Evolutionary conservation across 2,113 vertebrate species (phyloP).

Genomic region (Forbesichthys papilliferus): DNA sequence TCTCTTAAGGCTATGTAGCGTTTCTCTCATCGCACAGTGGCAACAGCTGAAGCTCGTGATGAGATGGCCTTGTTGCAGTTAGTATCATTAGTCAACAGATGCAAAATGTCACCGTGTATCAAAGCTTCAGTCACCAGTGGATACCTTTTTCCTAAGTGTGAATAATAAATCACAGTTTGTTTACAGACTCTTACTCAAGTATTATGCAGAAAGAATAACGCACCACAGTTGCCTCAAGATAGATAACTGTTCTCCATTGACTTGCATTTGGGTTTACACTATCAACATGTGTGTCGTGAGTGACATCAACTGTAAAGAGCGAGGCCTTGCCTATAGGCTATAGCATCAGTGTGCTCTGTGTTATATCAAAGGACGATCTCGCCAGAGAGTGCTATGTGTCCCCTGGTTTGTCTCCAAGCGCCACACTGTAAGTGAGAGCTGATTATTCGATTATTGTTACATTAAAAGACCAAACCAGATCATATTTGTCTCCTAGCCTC

Average conservation of each 20-base stretch:
- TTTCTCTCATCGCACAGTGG: slow-evolving; percentile 35
- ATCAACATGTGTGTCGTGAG: slow-evolving; percentile 39
- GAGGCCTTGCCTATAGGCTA: not conserved
- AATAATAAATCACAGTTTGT: slow-evolving; percentile 64
- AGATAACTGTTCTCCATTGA: slow-evolving; percentile 50
- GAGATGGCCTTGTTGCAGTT: slow-evolving; percentile 42
- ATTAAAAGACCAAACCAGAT: slow-evolving; percentile 70
- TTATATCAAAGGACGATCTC: slow-evolving; percentile 53
- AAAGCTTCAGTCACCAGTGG: slow-evolving; percentile 45
- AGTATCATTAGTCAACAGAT: slow-evolving; percentile 62
- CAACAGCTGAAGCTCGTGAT: slow-evolving; percentile 53
- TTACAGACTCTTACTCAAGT: slow-evolving; percentile 36
- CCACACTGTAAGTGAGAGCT: slow-evolving; percentile 43
- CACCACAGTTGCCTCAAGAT: not conserved
- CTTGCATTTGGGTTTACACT: slow-evolving; percentile 52
- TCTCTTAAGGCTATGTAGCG: slow-evolving; percentile 39
- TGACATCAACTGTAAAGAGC: slow-evolving; percentile 36
- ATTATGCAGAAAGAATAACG: slow-evolving; percentile 36
- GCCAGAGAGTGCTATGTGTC: slow-evolving; percentile 34
- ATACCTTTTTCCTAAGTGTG: slow-evolving; percentile 48
- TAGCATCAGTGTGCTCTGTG: slow-evolving; percentile 31
- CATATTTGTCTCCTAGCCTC: slow-evolving; percentile 68
- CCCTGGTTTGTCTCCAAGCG: slow-evolving; percentile 58
- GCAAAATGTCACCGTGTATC: slow-evolving; percentile 48
- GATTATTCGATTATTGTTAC: slow-evolving; percentile 64